Evolutionary conservation across 2,888 invertebrate species (phyloP), one percentile per base, ranked within the genome.

Genomic region (Oxystoma pomonae): DNA sequence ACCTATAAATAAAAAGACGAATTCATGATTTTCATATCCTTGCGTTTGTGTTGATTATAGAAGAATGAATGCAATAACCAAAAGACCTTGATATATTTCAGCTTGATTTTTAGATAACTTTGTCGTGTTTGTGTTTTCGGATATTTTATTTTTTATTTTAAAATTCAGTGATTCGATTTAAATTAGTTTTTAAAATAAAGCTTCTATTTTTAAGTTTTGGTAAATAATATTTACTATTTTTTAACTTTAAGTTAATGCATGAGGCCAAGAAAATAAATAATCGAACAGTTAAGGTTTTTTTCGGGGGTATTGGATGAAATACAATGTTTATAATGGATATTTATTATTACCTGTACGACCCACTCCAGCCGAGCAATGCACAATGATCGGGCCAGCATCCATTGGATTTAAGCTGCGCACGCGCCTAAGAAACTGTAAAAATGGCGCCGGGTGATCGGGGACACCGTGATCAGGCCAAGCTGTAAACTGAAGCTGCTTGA

Each of bases 401-500:
- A 90, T 85, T 0, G 96, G 94, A 76, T 96, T 97, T 72, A 96
- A 82, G 64, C 91, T 90, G 70, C 93, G 90, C 16, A 99, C 97
- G 65, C 99, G 88, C 60, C 95, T 88, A 75, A 99, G 84, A 83
- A 99, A 99, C 82, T 98, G 96, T 69, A 99, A 84, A 83, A 99
- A 96, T 0, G 98, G 98, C 0, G 98, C 98, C 0, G 99, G 98
- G 81, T 98, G 97, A 79, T 98, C 98, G 1, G 99, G 98, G 1
- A 99, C 98, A 1, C 94, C 98, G 76, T 99, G 99, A 81, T 99
- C 99, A 0, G 99, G 98, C 99, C 99, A 99, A 2, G 98, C 98
- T 0, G 98, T 99, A 78, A 98, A 99, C 81, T 99, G 99, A 71
- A 98, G 84, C 78, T 99, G 99, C 74, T 96, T 94, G 60, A 99